A percentile compares a stretch with the other conserved stretches of the same genome.
Evolutionary conservation across 2,888 invertebrate species (phyloP).

Genomic region (Drosophila kambysellisi): DNA sequence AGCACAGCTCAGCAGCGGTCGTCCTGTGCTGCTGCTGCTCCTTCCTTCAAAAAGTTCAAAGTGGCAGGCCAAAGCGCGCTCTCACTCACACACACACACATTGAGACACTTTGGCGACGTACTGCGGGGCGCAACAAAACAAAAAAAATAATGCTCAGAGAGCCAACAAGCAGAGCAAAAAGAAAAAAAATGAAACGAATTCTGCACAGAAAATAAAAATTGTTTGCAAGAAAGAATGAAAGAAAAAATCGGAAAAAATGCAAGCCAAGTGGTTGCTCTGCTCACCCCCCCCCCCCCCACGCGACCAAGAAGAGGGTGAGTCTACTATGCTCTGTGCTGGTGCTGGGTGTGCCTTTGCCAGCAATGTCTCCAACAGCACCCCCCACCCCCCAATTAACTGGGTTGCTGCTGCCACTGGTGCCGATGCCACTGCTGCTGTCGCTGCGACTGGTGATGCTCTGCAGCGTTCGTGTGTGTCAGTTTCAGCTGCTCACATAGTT

Average conservation of each 20-base stretch:
- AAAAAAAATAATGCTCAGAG: slow-evolving; percentile 63
- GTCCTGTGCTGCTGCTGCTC: slow-evolving; percentile 47
- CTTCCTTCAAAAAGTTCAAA: slow-evolving; percentile 81
- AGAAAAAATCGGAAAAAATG: slow-evolving; percentile 82
- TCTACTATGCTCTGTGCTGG: slow-evolving; percentile 25
- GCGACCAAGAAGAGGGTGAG: slow-evolving; percentile 15
- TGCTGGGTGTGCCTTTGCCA: slow-evolving; percentile 66
- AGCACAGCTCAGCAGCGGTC: slow-evolving; percentile 32
- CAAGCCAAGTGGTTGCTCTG: slow-evolving; percentile 79
- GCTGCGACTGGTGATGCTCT: slow-evolving; percentile 25
- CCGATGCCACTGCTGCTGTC: slow-evolving; percentile 14
- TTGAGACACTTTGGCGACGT: slow-evolving; percentile 73
- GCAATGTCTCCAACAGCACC: slow-evolving; percentile 58
- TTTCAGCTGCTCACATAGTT: slow-evolving; percentile 82
- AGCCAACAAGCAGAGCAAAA: slow-evolving; percentile 41
- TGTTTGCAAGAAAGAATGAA: slow-evolving; percentile 81
- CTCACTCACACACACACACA: slow-evolving; percentile 63
- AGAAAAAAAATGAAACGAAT: slow-evolving; percentile 61
- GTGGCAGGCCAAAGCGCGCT: slow-evolving; percentile 75
- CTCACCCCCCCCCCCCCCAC: slow-evolving; percentile 14
- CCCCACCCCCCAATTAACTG: slow-evolving; percentile 49
- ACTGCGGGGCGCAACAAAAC: slow-evolving; percentile 65
- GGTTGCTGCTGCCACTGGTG: slow-evolving; percentile 37
- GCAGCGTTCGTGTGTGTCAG: slow-evolving; percentile 70
- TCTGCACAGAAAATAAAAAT: slow-evolving; percentile 83